A percentile compares a stretch with the other conserved stretches of the same genome.
phyloP scores from a whole-genome alignment of 92 coral and sea anemone genomes.

The Micromussa lordhowensis region DNA sequence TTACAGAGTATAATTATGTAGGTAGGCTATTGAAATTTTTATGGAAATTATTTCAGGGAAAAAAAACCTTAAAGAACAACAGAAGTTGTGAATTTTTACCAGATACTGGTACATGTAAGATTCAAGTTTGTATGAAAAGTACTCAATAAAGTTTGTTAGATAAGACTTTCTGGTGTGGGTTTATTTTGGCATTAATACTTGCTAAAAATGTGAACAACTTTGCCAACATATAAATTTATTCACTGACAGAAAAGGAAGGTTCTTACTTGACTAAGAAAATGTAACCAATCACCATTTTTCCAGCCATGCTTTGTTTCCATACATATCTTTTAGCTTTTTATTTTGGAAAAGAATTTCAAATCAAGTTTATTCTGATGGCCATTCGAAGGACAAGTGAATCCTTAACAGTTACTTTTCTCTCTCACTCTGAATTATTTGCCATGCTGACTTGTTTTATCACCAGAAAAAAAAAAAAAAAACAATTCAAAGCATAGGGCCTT shows the following conservation, averaged over 20 bases:
- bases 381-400: too few relatives aligned
- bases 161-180: too few relatives aligned
- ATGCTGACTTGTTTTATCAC: not conserved
- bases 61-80: not conserved
- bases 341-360: not conserved
- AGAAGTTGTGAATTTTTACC: slow-evolving; percentile 34
- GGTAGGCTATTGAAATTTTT: slow-evolving; percentile 50
- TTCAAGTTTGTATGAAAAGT: slow-evolving; percentile 28
- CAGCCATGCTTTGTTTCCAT: too few relatives aligned
- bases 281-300: too few relatives aligned
- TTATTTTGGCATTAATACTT: too few relatives aligned
- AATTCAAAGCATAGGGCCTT: not conserved
- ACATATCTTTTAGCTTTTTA: too few relatives aligned
- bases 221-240: too few relatives aligned
- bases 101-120: slow-evolving; percentile 10
- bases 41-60: slow-evolving; percentile 1
- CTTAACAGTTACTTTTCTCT: too few relatives aligned
- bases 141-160: slow-evolving; percentile 29
- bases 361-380: not conserved
- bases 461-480: not conserved
- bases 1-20: slow-evolving; percentile 34
- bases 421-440: too few relatives aligned
- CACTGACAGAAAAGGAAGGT: too few relatives aligned
- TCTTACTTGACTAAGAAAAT: not conserved
- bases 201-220: too few relatives aligned